These are phyloP conservation scores for Patiria miniata DNA, from an alignment of 35 echinoderm and acorn worm species.

Conservation along the genomic window DNA sequence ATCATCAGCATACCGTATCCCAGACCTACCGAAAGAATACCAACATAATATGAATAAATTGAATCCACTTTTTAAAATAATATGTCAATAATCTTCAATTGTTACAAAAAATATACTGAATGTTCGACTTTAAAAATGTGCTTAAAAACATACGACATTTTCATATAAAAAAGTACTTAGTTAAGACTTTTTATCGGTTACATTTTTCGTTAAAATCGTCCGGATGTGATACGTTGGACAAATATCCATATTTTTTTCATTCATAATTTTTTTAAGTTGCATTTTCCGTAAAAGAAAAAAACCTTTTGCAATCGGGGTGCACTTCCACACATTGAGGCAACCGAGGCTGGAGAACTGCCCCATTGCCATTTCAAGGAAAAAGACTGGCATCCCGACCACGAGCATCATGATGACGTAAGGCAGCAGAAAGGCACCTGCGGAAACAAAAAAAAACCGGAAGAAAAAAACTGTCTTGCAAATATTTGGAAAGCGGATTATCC, in stretches of 20 bases:
- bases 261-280: too few species aligned
- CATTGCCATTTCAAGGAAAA: slow-evolving; percentile 79
- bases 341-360: slow-evolving; percentile 86
- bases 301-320: slow-evolving; percentile 86
- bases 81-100: too few species aligned
- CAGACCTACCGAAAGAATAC: slow-evolving; percentile 59
- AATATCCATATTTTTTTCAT: too few species aligned
- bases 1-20: slow-evolving; percentile 68
- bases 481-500: too few species aligned
- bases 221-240: too few species aligned
- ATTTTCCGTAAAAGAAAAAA: too few species aligned
- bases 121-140: too few species aligned
- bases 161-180: too few species aligned
- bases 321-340: slow-evolving; percentile 71
- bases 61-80: neutral
- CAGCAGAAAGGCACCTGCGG: slow-evolving; percentile 77
- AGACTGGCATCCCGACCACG: slow-evolving; percentile 72
- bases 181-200: too few species aligned
- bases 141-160: too few species aligned
- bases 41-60: neutral
- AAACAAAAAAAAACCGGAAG: neutral
- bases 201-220: too few species aligned
- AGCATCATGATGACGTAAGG: slow-evolving; percentile 84
- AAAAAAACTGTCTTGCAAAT: neutral
- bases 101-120: too few species aligned